A percentile compares a stretch with the other conserved stretches of the same genome.
Conservation (phyloP, 2,888 invertebrate species). For the Caprella mutica region DNA sequence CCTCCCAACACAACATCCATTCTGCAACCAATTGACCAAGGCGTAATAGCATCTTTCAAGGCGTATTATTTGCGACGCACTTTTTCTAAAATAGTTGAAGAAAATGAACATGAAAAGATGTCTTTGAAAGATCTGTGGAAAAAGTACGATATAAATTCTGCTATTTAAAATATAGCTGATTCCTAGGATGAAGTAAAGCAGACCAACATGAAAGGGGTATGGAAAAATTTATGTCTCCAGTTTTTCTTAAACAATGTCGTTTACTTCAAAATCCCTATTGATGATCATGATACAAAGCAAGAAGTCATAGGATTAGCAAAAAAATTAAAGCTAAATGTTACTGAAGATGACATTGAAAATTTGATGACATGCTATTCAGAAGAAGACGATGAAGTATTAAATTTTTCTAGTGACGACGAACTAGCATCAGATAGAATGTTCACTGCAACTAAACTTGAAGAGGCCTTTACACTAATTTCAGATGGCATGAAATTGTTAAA, state of each 20-base stretch:
- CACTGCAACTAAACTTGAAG: no score
- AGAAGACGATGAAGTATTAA: background rate
- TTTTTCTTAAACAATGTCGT: background rate
- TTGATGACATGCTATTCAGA: background rate
- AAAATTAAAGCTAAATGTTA: background rate
- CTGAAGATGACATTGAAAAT: background rate
- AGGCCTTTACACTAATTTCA: no score
- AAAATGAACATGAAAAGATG: constrained; percentile 3
- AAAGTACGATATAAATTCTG: constrained; percentile 23
- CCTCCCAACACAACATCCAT: background rate
- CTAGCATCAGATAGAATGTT: no score
- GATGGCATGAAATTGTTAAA: no score
- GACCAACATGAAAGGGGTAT: no score
- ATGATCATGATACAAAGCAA: background rate
- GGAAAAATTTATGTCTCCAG: no score
- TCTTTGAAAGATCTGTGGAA: constrained; percentile 25
- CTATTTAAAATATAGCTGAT: constrained; percentile 23
- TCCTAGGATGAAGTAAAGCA: constrained; percentile 21
- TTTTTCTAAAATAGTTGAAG: background rate
- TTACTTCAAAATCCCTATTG: background rate
- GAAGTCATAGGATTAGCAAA: background rate
- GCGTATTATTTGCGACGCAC: constrained; percentile 22
- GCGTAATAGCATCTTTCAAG: constrained; percentile 29
- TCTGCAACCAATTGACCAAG: background rate
- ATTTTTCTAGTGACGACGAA: background rate